Percentiles rank a stretch among this genome's conserved stretches.
phyloP scores from a whole-genome alignment of 2,888 invertebrate species.

The Apamea anceps region DNA sequence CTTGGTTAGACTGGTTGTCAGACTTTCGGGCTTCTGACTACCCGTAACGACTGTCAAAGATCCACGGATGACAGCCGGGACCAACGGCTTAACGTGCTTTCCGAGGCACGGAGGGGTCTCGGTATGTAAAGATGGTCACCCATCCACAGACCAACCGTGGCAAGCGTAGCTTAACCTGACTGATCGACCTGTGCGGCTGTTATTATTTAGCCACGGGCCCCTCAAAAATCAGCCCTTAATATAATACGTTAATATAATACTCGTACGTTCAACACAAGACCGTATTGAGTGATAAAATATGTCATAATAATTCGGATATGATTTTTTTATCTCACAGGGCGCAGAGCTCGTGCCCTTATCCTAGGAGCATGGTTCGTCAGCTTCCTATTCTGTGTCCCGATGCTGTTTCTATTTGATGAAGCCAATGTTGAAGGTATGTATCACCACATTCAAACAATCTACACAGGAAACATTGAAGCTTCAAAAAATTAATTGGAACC shows the following conservation, averaged over 20 bases:
- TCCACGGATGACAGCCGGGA: too few relatives aligned
- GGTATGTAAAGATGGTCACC: too few relatives aligned
- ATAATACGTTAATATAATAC: not conserved
- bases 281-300: not conserved
- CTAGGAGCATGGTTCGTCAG: constrained; percentile 95
- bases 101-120: too few relatives aligned
- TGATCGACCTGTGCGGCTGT: too few relatives aligned
- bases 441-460: not conserved
- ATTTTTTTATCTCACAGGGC: constrained; percentile 90
- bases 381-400: constrained; percentile 95
- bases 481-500: not conserved
- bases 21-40: too few relatives aligned
- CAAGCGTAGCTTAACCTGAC: too few relatives aligned
- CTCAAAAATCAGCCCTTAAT: not conserved
- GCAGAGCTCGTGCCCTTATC: constrained; percentile 94
- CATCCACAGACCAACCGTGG: too few relatives aligned
- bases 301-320: not conserved
- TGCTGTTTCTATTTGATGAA: constrained; percentile 92
- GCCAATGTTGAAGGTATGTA: constrained; percentile 84
- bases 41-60: too few relatives aligned
- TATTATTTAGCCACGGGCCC: too few relatives aligned
- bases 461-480: not conserved
- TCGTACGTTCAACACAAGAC: not conserved
- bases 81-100: too few relatives aligned
- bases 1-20: too few relatives aligned